These are phyloP conservation scores for Acrobeloides nanus DNA, from an alignment of 2,888 invertebrate genomes.

Conservation along the genomic window DNA sequence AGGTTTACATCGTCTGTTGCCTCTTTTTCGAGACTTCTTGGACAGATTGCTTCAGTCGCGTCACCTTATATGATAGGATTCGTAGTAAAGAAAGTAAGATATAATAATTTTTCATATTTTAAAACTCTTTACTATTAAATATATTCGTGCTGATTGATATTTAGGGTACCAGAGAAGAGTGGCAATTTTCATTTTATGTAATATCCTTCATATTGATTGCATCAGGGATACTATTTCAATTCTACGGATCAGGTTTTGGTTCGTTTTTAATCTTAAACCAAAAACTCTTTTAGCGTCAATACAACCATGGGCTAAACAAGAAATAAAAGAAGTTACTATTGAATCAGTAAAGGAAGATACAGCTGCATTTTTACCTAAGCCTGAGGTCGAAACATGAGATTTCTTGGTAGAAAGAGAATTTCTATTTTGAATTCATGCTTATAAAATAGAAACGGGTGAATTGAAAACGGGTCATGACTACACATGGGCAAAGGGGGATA, in stretches of 20 bases:
- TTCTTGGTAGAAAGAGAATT: no score
- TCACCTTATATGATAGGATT: conserved; percentile 48
- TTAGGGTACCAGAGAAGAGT: conserved; percentile 41
- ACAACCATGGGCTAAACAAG: conserved; percentile 23
- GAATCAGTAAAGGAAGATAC: no score
- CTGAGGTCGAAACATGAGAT: no score
- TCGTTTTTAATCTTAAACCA: no score
- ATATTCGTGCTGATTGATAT: conserved; percentile 4
- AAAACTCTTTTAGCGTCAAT: conserved; percentile 71
- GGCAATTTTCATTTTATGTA: conserved; percentile 38
- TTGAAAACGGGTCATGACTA: no score
- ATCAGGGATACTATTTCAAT: conserved; percentile 48
- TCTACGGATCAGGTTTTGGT: conserved; percentile 48
- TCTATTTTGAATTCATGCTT: no score
- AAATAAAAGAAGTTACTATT: no score
- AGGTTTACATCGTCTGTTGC: conserved; percentile 48
- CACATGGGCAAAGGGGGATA: no score
- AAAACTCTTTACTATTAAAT: conserved; percentile 6
- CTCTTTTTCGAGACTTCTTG: conserved; percentile 46
- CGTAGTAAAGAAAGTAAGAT: conserved; percentile 28
- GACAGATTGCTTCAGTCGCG: conserved; percentile 45
- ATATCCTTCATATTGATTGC: conserved; percentile 38
- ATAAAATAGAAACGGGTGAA: no score
- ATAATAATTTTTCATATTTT: background rate
- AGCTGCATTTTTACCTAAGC: no score